Base-by-base conservation (phyloP, 2,797 vertebrate genomes). In the Myotis planiceps region DNA sequence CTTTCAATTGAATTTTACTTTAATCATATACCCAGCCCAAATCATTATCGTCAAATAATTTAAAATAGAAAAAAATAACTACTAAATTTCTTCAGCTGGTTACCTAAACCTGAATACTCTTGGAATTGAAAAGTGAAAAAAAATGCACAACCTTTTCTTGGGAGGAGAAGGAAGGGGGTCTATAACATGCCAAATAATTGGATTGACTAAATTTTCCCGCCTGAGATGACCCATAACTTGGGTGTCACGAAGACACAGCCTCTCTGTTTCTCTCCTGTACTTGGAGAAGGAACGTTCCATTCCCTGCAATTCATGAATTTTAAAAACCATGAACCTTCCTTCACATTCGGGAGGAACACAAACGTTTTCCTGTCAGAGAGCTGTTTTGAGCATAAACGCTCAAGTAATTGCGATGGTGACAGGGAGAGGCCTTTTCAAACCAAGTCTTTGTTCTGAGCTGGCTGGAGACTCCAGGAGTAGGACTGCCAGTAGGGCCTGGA, bases 261-360 rank as follows among this genome's bases (percentile, higher is more conserved):
- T 93, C 97, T 97, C 95, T 97, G 94, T 97, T 93, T 95, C 79
- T 94, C 92, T 66, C 88, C 83, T 83, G 83, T 82, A 89, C 82
- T 97, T 1, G 1, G 92, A 94, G 63, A 93, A 93, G 87, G 85
- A 97, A 97, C 71, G 95, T 96, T 97, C 97, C 96, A 97, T 96
- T 97, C 90, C 96, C 82, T 15, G 37, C 79, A 96, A 51, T 97
- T 97, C 97, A 97, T 97, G 96, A 97, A 97, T 97, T 97, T 97
- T 97, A 95, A 97, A 97, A 97, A 86, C 95, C 95, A 89, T 96
- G 97, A 96, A 96, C 96, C 96, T 97, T 96, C 85, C 94, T 95
- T 97, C 96, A 92, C 89, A 96, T 94, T 96, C 93, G 7, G 5
- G 78, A 96, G 88, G 81, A 94, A 71, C 92, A 97, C 97, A 97